A percentile compares a stretch with the other conserved stretches of the same genome.
These are phyloP conservation scores for Rutilus rutilus DNA, from an alignment of 2,113 vertebrate genomes.

Conservation along the genomic window DNA sequence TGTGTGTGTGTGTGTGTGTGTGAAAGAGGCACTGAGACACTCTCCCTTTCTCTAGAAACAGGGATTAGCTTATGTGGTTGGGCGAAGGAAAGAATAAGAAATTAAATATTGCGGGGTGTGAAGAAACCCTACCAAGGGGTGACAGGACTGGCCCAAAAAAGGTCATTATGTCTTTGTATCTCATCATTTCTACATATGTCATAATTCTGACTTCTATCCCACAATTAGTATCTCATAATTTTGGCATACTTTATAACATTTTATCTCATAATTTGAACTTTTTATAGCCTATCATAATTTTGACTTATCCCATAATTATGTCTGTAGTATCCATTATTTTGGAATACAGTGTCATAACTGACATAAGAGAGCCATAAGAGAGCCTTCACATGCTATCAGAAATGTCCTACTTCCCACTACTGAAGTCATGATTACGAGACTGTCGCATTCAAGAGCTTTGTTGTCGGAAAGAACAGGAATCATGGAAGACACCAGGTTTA, in stretches of 20 bases:
- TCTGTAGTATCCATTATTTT: too few relatives aligned
- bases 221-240: not conserved
- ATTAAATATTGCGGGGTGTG: constrained; percentile 55
- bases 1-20: not conserved
- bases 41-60: constrained; percentile 42
- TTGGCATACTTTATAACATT: not conserved
- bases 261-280: too few relatives aligned
- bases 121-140: constrained; percentile 61
- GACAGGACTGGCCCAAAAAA: constrained; percentile 49
- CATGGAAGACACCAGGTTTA: too few relatives aligned
- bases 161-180: constrained; percentile 46
- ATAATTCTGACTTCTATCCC: not conserved
- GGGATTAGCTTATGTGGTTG: constrained; percentile 41
- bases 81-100: constrained; percentile 60
- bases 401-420: too few relatives aligned
- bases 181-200: constrained; percentile 46
- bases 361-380: too few relatives aligned
- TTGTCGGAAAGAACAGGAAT: too few relatives aligned
- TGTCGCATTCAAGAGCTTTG: too few relatives aligned
- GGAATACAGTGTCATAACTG: too few relatives aligned
- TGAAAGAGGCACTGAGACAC: not conserved
- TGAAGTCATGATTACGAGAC: too few relatives aligned
- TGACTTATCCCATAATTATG: too few relatives aligned
- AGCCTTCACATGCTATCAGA: too few relatives aligned
- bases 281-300: too few relatives aligned